Conservation (phyloP, 2,888 invertebrate species). For the Pimpla rufipes region DNA sequence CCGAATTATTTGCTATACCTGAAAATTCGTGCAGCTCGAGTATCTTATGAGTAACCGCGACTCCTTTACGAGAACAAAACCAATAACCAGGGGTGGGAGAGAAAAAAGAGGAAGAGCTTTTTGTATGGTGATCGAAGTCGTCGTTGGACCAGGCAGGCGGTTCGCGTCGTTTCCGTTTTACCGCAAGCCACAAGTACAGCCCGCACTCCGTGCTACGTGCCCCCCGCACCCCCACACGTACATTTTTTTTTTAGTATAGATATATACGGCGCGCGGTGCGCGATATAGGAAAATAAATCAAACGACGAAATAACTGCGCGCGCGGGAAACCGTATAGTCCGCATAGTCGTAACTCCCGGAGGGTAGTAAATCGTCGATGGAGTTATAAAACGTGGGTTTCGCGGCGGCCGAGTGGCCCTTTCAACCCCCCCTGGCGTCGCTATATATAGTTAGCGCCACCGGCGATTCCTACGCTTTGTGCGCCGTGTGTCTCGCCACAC, state of each 20-base stretch:
- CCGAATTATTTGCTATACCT: too few relatives aligned
- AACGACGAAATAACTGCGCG: slow-evolving; percentile 70
- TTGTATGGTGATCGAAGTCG: not conserved
- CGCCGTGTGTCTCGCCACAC: slow-evolving; percentile 7
- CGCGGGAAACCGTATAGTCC: slow-evolving; percentile 63
- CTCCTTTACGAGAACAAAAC: too few relatives aligned
- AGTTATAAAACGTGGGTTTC: slow-evolving; percentile 82
- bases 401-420: slow-evolving; percentile 66
- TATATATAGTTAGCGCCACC: not conserved
- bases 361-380: slow-evolving; percentile 81
- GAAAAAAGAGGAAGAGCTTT: not conserved
- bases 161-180: not conserved
- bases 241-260: not conserved
- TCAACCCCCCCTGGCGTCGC: slow-evolving; percentile 47
- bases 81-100: not conserved
- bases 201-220: too few relatives aligned
- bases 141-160: not conserved
- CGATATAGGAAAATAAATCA: slow-evolving; percentile 76
- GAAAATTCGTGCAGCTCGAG: too few relatives aligned
- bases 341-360: slow-evolving; percentile 75
- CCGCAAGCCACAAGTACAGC: not conserved
- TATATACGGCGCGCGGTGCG: not conserved
- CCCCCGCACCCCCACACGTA: too few relatives aligned
- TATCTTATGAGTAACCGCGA: not conserved
- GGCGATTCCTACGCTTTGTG: too few relatives aligned